Conservation (phyloP, 2,797 vertebrate genomes). For the Phataginus tricuspis region DNA sequence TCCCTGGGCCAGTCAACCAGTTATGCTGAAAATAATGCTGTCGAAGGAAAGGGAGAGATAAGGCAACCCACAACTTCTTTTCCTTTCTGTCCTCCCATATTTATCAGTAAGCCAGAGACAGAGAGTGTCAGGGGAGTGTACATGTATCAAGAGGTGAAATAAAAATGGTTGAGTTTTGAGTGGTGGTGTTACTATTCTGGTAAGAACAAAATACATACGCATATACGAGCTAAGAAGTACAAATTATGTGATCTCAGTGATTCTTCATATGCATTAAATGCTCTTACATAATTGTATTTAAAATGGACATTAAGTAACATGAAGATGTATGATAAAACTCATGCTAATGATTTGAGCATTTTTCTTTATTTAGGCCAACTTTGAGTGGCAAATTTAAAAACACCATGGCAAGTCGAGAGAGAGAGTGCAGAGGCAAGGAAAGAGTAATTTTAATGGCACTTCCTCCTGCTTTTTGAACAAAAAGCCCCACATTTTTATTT, state of each 20-base stretch:
- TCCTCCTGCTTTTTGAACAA: background rate
- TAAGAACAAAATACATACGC: accelerated
- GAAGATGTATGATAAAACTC: background rate
- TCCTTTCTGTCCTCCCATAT: background rate
- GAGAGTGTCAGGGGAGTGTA: accelerated
- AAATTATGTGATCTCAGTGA: accelerated
- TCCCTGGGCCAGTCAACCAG: background rate
- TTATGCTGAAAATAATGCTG: accelerated
- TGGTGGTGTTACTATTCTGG: accelerated
- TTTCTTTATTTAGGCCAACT: background rate
- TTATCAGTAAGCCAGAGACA: accelerated
- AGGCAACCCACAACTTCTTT: background rate
- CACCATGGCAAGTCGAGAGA: accelerated
- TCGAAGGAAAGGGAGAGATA: background rate
- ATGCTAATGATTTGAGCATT: too few relatives aligned
- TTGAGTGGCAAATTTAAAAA: background rate
- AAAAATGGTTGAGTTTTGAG: accelerated
- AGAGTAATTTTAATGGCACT: accelerated
- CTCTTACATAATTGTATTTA: background rate
- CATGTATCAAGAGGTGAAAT: accelerated
- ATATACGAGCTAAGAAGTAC: accelerated
- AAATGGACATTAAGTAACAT: background rate
- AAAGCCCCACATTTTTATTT: accelerated
- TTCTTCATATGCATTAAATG: accelerated
- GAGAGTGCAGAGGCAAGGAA: background rate